Evolutionary conservation across 2,797 vertebrate species (phyloP).

Genomic region (Rhinichthys osculus): DNA sequence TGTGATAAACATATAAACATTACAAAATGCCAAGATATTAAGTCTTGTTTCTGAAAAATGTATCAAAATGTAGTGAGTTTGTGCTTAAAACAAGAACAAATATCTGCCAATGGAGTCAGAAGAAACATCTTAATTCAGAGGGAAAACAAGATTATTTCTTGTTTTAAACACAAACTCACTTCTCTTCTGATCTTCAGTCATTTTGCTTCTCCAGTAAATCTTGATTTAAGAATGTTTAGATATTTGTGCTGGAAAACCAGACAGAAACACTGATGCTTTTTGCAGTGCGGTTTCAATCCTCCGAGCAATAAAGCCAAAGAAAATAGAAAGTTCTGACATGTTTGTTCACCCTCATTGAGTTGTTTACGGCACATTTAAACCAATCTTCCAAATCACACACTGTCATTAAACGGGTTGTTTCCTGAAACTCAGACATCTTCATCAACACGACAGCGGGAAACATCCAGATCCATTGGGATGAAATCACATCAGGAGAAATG

Average conservation of each 20-base stretch:
- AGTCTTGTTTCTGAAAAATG: background rate
- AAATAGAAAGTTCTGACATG: background rate
- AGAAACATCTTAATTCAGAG: background rate
- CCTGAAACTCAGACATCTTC: background rate
- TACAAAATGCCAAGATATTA: too few relatives aligned
- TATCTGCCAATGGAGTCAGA: background rate
- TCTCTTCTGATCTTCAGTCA: background rate
- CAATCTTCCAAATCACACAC: background rate
- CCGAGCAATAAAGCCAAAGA: background rate
- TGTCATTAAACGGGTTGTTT: background rate
- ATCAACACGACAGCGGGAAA: background rate
- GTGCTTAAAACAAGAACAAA: background rate
- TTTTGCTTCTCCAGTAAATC: background rate
- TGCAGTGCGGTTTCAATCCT: background rate
- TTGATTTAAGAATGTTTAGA: background rate
- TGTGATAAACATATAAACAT: background rate
- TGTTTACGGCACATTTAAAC: background rate
- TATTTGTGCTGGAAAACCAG: background rate
- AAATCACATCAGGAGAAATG: background rate
- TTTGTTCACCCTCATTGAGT: constrained; percentile 7
- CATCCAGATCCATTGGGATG: background rate
- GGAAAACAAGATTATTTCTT: background rate
- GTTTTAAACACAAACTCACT: background rate
- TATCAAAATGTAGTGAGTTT: background rate
- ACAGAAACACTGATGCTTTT: background rate